Evolutionary conservation across 1,140 invertebrate genomes (phyloP), one percentile per base, ranked within the genome.

Genomic region (Leptinotarsa defecta): DNA sequence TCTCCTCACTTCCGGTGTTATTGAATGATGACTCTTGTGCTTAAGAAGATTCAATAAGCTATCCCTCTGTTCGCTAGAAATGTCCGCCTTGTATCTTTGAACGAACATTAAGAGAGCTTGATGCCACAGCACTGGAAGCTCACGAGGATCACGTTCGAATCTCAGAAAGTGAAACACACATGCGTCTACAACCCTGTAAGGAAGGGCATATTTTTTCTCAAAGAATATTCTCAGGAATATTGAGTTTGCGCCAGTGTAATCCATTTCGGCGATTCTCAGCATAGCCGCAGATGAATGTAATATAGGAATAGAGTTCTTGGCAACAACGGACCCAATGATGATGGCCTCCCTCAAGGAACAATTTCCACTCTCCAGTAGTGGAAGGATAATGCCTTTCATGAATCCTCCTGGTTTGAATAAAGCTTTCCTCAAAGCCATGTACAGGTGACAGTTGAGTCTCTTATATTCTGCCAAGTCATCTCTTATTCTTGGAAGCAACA

Each of bases 391-490:
- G 80, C 98, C 98, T 88, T 99, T 99, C 93, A 99, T 99, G 82
- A 99, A 99, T n/a, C 94, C 98, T 68, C 93, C 96, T 63, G 98
- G 97, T 85, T 99, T 99, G 85, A 95, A 99, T 0, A 99, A 86
- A 13, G 98, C 90, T 87, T 99, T 99, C 74, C 92, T 91, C 17
- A 99, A 81, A 6, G 98, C 96, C 89, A 96, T 94, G 86, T 98
- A 99, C 11, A 99, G 87, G 87, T 99, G 98, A 86, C 97, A 98
- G 87, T 99, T 99, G 1, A 99, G 86, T 86, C 94, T 91, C 86
- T 99, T 98, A 84, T 95, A 99, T 86, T 98, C 96, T 15, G 91
- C 91, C 70, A 99, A 92, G 86, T 99, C 98, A 87, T 99, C 98
- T 67, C 98, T 89, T 13, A 99, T 89, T 71, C 98, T 89, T 0